phyloP scores from a whole-genome alignment of 2,113 vertebrate genomes.

The Aptenodytes patagonicus region DNA sequence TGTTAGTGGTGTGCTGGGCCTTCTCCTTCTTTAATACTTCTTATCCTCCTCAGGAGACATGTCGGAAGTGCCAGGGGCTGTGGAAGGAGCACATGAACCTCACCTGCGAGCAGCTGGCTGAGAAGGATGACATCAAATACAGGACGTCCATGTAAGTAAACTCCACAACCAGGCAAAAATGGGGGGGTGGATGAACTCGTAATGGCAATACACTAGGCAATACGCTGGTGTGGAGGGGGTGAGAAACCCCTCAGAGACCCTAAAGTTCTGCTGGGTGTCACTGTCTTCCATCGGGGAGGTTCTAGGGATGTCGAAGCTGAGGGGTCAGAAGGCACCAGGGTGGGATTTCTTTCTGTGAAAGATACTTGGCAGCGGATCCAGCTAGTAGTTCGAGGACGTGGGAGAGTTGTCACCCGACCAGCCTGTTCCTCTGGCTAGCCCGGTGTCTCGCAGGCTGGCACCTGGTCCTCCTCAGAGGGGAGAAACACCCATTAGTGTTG shows the following conservation, averaged over 20 bases:
- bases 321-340: neutral
- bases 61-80: slow-evolving; percentile 91
- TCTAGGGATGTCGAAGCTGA: neutral
- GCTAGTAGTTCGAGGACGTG: slow-evolving; percentile 20
- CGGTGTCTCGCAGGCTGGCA: neutral
- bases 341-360: slow-evolving; percentile 13
- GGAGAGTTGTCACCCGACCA: slow-evolving; percentile 33
- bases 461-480: slow-evolving; percentile 7
- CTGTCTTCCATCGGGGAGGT: neutral
- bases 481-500: neutral
- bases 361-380: neutral
- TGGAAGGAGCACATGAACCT: slow-evolving; percentile 95
- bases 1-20: neutral
- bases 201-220: fast-evolving
- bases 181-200: neutral
- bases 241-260: neutral
- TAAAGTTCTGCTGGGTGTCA: neutral
- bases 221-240: too few species aligned
- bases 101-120: slow-evolving; percentile 90
- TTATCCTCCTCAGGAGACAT: slow-evolving; percentile 82
- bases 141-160: slow-evolving; percentile 90
- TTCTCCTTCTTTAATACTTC: neutral
- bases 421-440: slow-evolving; percentile 37
- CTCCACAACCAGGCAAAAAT: neutral
- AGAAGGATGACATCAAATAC: slow-evolving; percentile 92